Evolutionary conservation across 2,797 vertebrate species (phyloP), one percentile per base, ranked within the genome.

Genomic region (Diplodus sargus): DNA sequence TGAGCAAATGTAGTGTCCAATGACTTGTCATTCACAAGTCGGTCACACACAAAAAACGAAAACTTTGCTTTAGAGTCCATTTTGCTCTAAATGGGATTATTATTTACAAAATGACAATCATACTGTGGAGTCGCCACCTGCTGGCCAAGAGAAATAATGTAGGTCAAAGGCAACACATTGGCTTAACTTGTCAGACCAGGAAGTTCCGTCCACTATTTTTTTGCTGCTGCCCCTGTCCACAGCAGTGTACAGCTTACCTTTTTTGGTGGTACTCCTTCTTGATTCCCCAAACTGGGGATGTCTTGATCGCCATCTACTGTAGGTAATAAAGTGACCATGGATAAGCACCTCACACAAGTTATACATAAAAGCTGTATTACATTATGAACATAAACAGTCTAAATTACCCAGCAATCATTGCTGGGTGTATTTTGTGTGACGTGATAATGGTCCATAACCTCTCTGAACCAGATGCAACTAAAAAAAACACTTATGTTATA

Each of bases 361-460:
- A 39, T 39, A 39, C 39, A 39, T 39, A 39, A 8, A 39, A 39
- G 34, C 7, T 39, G 10, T 39, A 39, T 39, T 39, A 39, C 10
- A 39, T 10, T 45, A 58, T 77, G 56, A n/a, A 30, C 62, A 22
- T 77, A 56, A n/a, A 30, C 62, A 22, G n/a, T 57, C 14, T 17
- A 34, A 78, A 69, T 72, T 28, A 73, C 70, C n/a, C 17, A 70
- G 54, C 22, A 51, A 28, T 53, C 23, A 49, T 72, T 61, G 28
- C 54, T 61, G 43, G 42, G 39, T 12, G 1, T 52, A 34, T 71
- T 75, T 82, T 15, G 10, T 70, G 39, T 60, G 13, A 17, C 45
- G 3, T 39, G 10, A 68, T 63, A 70, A 74, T 59, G 2, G 39
- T 56, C 39, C 14, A 57, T 58, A 22, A 79, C 48, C 9, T 56